These are phyloP conservation scores for Silurus lanzhouensis DNA, from an alignment of 2,797 vertebrate species.

Conservation along the genomic window DNA sequence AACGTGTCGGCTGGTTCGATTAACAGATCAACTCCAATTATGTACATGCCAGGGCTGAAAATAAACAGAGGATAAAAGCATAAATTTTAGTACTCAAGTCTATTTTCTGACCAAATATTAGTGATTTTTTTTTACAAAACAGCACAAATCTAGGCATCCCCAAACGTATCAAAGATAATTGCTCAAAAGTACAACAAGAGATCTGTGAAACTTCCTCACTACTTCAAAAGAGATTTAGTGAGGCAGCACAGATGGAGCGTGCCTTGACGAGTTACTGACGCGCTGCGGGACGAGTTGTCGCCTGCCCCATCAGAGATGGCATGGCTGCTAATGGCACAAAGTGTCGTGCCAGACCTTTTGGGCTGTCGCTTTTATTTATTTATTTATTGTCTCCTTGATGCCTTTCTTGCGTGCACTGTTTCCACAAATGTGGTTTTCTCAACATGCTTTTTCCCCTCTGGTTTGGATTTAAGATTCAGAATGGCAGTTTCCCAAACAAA, in stretches of 20 bases:
- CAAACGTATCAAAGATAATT: constrained; percentile 50
- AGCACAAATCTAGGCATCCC: too few species aligned
- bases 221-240: constrained; percentile 69
- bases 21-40: constrained; percentile 61
- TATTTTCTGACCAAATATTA: neutral
- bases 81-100: neutral
- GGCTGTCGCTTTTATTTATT: constrained; percentile 26
- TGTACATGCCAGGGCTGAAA: constrained; percentile 52
- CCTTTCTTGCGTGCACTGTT: constrained; percentile 36
- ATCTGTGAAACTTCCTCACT: constrained; percentile 61
- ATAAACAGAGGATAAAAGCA: constrained; percentile 26
- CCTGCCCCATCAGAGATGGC: constrained; percentile 52
- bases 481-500: constrained; percentile 56
- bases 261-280: constrained; percentile 64
- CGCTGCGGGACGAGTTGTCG: constrained; percentile 50
- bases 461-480: constrained; percentile 68
- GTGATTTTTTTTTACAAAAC: too few species aligned
- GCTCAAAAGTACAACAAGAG: constrained; percentile 54
- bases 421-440: constrained; percentile 57
- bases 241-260: constrained; percentile 69
- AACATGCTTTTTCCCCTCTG: constrained; percentile 59
- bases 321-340: constrained; percentile 53
- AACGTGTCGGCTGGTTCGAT: constrained; percentile 62
- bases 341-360: constrained; percentile 39
- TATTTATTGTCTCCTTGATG: constrained; percentile 53